phyloP scores from a whole-genome alignment of 2,797 vertebrate genomes.

The Linurgus olivaceus region DNA sequence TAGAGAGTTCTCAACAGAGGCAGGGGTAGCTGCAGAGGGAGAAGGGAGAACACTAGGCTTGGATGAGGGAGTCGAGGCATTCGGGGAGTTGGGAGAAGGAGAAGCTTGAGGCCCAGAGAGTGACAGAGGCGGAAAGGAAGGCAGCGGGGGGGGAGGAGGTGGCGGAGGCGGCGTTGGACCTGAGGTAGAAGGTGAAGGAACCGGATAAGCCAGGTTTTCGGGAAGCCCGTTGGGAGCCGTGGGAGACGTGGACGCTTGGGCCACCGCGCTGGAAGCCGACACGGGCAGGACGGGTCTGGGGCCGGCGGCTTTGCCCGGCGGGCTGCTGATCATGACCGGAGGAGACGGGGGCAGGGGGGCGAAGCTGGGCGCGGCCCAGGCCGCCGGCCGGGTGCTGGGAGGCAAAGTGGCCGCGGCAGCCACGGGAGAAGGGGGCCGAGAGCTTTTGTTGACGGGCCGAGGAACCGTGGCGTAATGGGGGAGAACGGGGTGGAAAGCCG shows the following conservation, averaged over 20 bases:
- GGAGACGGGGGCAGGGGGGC: constrained; percentile 92
- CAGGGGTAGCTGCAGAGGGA: constrained; percentile 96
- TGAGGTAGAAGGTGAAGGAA: constrained; percentile 78
- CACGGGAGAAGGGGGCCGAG: constrained; percentile 81
- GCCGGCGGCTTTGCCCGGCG: constrained; percentile 90
- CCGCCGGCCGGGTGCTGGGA: constrained; percentile 80
- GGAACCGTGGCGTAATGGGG: constrained; percentile 95
- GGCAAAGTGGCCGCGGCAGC: constrained; percentile 73
- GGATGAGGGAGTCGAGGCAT: constrained; percentile 90
- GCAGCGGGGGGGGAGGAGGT: constrained; percentile 75
- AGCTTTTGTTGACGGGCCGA: constrained; percentile 81
- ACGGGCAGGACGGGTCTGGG: constrained; percentile 89
- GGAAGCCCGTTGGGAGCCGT: constrained; percentile 83
- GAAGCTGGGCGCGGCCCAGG: constrained; percentile 88
- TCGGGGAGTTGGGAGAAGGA: constrained; percentile 79
- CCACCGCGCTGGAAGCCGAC: constrained; percentile 82
- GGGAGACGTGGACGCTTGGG: constrained; percentile 85
- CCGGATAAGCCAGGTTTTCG: constrained; percentile 77
- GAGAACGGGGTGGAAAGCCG: constrained; percentile 96
- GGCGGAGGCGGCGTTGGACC: constrained; percentile 76
- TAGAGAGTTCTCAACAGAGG: constrained; percentile 88
- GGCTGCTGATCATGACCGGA: constrained; percentile 97
- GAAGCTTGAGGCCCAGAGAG: constrained; percentile 76
- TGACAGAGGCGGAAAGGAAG: constrained; percentile 75
- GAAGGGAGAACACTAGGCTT: constrained; percentile 97